Base-by-base conservation (phyloP, 2,113 vertebrate species). In the Eleginops maclovinus region DNA sequence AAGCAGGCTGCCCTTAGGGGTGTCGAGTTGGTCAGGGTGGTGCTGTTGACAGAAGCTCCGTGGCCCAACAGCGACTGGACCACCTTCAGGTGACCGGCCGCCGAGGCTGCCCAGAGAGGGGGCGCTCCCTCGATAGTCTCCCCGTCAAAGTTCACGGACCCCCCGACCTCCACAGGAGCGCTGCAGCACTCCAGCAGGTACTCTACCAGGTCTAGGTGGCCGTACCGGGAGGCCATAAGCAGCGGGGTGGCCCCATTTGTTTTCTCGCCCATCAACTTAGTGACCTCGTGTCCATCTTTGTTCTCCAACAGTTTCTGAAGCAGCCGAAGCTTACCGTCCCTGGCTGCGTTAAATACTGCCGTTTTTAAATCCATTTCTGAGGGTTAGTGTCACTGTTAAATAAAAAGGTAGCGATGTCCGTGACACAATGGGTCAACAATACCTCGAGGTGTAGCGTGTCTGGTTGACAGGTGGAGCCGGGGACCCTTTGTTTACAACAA, bases 101-200 rank as follows among this genome's bases (percentile, higher is more conserved):
- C 98, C 0, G 98, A 98, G 0, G 98, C 98, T 0, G 98, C 98
- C 98, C 98, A 99, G 0, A 99, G 77, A 0, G 98, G 98, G 0
- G 98, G 98, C 0, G 98, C 98, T 2, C 98, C 98, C 83, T 99
- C 98, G 28, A 99, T 99, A 36, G 97, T 97, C 84, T 99, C 98
- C 0, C 98, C 98, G 66, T 99, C 98, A 83, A 99, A 99, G 90
- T 97, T 99, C 21, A 99, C 98, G 0, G 98, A 99, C 1, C 98
- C 98, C 0, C 98, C 98, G 17, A 96, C 87, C 86, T 99, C 98
- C 3, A 99, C 97, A 0, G 96, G 95, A 0, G 97, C 98, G 21
- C 95, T 94, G 87, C 98, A 99, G 64, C 96, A 97, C 90, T 99
- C 97, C 59, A 99, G 85, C 46, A 99, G 93, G 76, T 98, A 99